Evolutionary conservation across 2,797 vertebrate species (phyloP).

Genomic region (Siniperca scherzeri): DNA sequence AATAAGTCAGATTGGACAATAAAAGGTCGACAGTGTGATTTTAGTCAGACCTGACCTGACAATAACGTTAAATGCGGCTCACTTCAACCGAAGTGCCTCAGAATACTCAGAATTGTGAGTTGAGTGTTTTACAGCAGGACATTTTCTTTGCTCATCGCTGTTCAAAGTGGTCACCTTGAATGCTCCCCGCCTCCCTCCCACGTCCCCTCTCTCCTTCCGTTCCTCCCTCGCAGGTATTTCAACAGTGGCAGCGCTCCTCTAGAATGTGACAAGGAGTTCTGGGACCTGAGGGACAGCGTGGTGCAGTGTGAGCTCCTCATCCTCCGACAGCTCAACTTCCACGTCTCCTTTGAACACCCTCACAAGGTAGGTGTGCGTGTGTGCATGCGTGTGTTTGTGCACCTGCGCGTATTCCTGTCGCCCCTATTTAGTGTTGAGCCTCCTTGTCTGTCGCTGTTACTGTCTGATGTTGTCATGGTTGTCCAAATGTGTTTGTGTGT

Average conservation of each 20-base stretch:
- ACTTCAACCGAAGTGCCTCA: background rate
- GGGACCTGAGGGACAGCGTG: constrained; percentile 92
- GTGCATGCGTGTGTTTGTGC: background rate
- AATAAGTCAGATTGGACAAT: background rate
- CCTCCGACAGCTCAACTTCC: constrained; percentile 90
- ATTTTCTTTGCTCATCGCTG: background rate
- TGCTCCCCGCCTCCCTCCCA: background rate
- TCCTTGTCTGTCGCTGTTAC: constrained; percentile 32
- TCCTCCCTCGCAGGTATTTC: constrained; percentile 85
- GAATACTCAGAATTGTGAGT: background rate
- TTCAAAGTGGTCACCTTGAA: constrained; percentile 7
- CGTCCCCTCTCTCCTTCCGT: background rate
- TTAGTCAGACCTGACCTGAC: background rate
- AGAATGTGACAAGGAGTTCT: constrained; percentile 90
- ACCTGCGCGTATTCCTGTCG: background rate
- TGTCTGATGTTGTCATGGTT: constrained; percentile 38
- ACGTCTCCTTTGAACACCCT: constrained; percentile 91
- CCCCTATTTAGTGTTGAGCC: background rate
- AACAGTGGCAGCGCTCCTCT: constrained; percentile 85
- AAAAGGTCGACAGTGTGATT: background rate
- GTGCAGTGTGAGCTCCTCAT: constrained; percentile 92
- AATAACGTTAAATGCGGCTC: too few relatives aligned
- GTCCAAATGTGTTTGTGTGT: constrained; percentile 12
- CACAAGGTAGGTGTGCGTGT: constrained; percentile 85
- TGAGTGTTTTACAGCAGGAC: background rate